Conservation (phyloP, 2,113 vertebrate species). For the Gyps fulvus region DNA sequence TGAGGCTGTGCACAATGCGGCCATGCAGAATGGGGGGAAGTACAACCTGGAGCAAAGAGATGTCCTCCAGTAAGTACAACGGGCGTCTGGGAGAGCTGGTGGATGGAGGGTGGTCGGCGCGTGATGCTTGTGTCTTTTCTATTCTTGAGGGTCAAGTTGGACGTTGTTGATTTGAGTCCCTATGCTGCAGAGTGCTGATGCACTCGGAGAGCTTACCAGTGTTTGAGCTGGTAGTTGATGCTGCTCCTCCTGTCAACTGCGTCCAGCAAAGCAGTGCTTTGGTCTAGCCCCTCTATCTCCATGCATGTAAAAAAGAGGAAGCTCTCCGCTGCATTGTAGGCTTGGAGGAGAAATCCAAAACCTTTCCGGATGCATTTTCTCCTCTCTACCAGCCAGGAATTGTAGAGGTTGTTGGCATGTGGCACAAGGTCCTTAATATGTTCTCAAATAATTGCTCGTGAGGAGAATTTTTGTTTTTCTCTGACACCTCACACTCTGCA, state of each 20-base stretch:
- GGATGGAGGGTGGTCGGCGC: rapidly evolving
- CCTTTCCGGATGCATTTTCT: neutral
- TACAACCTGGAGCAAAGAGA: slow-evolving; percentile 98
- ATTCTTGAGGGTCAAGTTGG: neutral
- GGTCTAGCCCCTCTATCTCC: neutral
- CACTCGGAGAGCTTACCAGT: neutral
- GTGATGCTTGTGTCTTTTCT: neutral
- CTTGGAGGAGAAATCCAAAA: neutral
- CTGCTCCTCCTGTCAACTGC: neutral
- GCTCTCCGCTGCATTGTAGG: neutral
- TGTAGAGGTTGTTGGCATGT: neutral
- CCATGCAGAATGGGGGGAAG: slow-evolving; percentile 94
- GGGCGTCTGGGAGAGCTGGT: neutral
- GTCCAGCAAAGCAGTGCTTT: neutral
- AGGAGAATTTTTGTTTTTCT: neutral
- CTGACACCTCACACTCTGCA: neutral
- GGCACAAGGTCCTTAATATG: neutral
- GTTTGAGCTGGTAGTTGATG: neutral
- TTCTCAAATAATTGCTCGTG: slow-evolving; percentile 16
- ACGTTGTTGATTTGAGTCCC: rapidly evolving
- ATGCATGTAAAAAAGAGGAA: neutral
- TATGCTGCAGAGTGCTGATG: neutral
- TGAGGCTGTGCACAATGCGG: slow-evolving; percentile 93
- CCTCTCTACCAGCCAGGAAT: neutral
- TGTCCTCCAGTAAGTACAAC: slow-evolving; percentile 88